Percentiles rank a stretch among this genome's conserved stretches.
Conservation (phyloP, 2,888 invertebrate species). For the Labia minor region DNA sequence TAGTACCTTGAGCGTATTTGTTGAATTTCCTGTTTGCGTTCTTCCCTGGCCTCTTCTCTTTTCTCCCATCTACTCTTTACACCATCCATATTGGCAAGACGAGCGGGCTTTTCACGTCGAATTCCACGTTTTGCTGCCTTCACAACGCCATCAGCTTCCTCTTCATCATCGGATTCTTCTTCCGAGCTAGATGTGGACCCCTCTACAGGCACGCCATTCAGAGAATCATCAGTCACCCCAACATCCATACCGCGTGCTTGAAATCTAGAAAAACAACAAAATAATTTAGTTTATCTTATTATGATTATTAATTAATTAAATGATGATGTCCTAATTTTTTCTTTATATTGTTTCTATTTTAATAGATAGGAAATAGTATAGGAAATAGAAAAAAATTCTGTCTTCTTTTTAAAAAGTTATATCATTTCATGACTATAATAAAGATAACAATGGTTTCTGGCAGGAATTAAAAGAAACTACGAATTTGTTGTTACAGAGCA, state of each 20-base stretch:
- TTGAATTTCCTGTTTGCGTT: constrained; percentile 79
- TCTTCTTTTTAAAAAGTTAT: no score
- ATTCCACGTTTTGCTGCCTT: constrained; percentile 39
- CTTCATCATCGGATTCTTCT: constrained; percentile 45
- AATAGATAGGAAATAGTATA: no score
- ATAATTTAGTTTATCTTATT: background rate
- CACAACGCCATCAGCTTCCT: constrained; percentile 25
- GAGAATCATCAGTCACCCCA: constrained; percentile 62
- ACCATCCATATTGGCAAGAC: constrained; percentile 72
- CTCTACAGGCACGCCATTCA: constrained; percentile 63
- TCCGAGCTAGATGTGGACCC: constrained; percentile 58
- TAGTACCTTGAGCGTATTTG: constrained; percentile 59
- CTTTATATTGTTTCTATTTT: background rate
- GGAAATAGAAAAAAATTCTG: no score
- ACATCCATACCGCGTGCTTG: constrained; percentile 74
- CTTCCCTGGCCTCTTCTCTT: constrained; percentile 56
- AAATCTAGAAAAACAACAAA: constrained; percentile 43
- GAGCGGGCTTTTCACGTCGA: constrained; percentile 62
- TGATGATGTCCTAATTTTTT: background rate
- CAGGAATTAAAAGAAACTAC: no score
- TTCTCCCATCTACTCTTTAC: constrained; percentile 68
- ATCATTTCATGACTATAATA: no score
- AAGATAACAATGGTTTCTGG: no score
- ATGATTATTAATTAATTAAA: no score
- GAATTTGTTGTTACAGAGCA: no score